A percentile compares a stretch with the other conserved stretches of the same genome.
Conservation (phyloP, 2,113 vertebrate species). For the Isurus oxyrinchus region DNA sequence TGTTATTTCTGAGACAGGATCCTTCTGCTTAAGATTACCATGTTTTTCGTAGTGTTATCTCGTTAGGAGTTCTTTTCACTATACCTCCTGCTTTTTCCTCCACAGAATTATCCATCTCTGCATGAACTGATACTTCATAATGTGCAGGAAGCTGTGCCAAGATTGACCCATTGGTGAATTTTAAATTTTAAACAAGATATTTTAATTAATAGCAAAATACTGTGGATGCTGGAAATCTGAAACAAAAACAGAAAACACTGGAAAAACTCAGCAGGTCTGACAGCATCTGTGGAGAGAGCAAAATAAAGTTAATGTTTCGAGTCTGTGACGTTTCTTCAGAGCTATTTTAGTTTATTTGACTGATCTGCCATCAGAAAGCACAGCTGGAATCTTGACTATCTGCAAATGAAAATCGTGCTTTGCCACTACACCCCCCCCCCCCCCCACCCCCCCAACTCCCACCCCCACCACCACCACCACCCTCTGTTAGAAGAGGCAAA, state of each 20-base stretch:
- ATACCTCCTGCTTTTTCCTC: background rate
- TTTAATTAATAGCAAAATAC: background rate
- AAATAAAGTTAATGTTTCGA: no score
- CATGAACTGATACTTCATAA: background rate
- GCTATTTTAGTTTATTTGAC: background rate
- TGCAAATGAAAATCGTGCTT: background rate
- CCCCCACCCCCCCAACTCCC: no score
- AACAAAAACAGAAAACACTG: no score
- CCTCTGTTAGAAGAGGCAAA: background rate
- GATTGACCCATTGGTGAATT: background rate
- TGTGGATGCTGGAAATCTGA: no score
- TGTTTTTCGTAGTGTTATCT: background rate
- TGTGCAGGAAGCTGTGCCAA: background rate
- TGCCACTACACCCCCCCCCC: background rate
- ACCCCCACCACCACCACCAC: no score
- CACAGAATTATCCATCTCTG: background rate
- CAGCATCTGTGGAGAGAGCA: no score
- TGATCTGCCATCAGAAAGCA: background rate
- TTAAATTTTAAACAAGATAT: background rate
- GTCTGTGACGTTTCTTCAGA: no score
- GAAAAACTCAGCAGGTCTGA: no score
- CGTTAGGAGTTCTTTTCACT: background rate
- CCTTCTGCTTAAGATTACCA: background rate
- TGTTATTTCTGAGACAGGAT: background rate
- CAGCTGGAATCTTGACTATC: background rate